Evolutionary conservation across 2,113 vertebrate genomes (phyloP), one percentile per base, ranked within the genome.

Genomic region (Paratilapia polleni): DNA sequence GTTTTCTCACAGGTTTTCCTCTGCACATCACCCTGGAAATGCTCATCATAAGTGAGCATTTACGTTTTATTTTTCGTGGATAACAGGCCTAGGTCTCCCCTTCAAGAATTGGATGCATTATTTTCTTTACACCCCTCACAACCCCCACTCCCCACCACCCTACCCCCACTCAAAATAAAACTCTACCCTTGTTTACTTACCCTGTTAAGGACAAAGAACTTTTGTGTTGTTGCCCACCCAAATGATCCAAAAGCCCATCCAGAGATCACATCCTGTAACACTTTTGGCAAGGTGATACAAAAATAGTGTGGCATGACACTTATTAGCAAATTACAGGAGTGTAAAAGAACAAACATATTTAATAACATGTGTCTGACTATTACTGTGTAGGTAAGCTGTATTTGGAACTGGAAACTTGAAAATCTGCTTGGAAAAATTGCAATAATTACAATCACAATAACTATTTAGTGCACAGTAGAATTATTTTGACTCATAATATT

Each of bases 161-260:
- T 49, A 52, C 49, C 10, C 24, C 26, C 0, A 31, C 2, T 31
- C 6, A 28, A 70, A 73, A 31, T 73, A 1, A 70, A 70, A 49
- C 41, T 49, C 47, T 17, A 11, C 22, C 24, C 41, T 47, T 68
- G 22, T 20, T 14, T 38, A 12, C 5, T 38, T 38, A n/a, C 20
- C 61, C 7, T 3, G 1, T 63, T 63, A 1, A n/a, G 10, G 9
- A 8, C 66, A 70, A n/a, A 0, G 41, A 20, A 49, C 0, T 49
- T 20, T 70, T 49, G 49, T 49, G 15, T 70, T 70, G 15, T 4
- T 22, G 17, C 7, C 11, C 28, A 52, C 52, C 20, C 43, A 52
- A 70, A 70, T 11, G 2, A 70, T 28, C 66, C 26, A 8, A 52
- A n/a, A 20, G 7, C 19, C 52, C 52, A n/a, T 19, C 19, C 19